A percentile compares a stretch with the other conserved stretches of the same genome.
Evolutionary conservation across 2,797 vertebrate genomes (phyloP).

Genomic region (Oryzias dopingdopingensis): DNA sequence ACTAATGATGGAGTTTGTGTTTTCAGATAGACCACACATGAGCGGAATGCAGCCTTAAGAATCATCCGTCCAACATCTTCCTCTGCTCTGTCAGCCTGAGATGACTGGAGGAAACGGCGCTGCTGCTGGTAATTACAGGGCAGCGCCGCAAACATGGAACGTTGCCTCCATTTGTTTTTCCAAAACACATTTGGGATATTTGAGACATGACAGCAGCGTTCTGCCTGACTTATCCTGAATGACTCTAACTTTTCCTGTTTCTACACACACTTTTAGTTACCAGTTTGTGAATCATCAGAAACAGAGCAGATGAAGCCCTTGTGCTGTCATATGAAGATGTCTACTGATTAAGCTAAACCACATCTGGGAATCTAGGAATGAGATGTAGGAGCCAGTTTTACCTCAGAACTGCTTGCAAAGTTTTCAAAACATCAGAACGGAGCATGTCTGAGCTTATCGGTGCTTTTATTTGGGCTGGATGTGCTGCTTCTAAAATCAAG

Average conservation of each 20-base stretch:
- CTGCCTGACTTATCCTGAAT: too few species aligned
- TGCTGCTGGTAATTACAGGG: slow-evolving; percentile 52
- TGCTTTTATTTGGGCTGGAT: background rate
- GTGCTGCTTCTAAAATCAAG: too few species aligned
- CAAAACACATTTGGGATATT: background rate
- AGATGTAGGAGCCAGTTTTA: background rate
- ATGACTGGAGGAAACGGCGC: slow-evolving; percentile 17
- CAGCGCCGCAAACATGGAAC: background rate
- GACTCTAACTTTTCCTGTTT: too few species aligned
- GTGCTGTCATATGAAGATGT: too few species aligned
- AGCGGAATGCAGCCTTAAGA: slow-evolving; percentile 16
- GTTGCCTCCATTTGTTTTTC: background rate
- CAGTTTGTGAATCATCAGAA: too few species aligned
- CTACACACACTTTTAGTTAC: too few species aligned
- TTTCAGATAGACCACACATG: slow-evolving; percentile 41
- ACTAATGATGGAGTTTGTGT: slow-evolving; percentile 22
- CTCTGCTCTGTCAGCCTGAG: slow-evolving; percentile 6
- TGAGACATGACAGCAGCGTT: too few species aligned
- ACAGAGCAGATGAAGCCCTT: too few species aligned
- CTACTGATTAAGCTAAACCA: too few species aligned
- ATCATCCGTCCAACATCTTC: slow-evolving; percentile 12
- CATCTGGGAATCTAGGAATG: background rate
- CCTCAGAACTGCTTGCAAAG: too few species aligned
- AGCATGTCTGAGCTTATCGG: too few species aligned
- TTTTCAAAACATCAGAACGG: background rate